phyloP scores from a whole-genome alignment of 1,140 invertebrate genomes.

The Lordiphosa mommai region DNA sequence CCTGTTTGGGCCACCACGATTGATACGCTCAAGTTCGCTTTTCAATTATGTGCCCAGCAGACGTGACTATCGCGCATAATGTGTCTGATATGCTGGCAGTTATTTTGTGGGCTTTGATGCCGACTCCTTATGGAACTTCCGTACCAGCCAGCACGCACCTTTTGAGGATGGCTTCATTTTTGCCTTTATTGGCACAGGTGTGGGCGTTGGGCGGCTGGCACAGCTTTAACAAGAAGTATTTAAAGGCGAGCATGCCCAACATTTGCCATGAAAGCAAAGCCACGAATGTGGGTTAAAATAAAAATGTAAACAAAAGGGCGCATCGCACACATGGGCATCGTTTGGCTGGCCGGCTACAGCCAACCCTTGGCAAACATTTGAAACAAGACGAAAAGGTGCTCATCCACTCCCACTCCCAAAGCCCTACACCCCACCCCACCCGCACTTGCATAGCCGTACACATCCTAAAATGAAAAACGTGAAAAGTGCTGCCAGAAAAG shows the following conservation, averaged over 20 bases:
- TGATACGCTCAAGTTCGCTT: conserved; percentile 71
- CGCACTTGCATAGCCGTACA: conserved; percentile 2
- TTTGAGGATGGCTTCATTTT: conserved; percentile 57
- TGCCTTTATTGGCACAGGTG: conserved; percentile 24
- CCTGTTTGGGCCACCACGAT: conserved; percentile 50
- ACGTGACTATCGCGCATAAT: conserved; percentile 72
- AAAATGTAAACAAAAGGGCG: conserved; percentile 71
- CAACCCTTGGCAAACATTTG: conserved; percentile 50
- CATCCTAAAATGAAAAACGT: conserved; percentile 59
- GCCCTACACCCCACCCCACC: not conserved
- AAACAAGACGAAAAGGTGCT: conserved; percentile 13
- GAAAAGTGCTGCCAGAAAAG: conserved; percentile 73
- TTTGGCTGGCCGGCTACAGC: conserved; percentile 21
- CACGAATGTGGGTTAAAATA: conserved; percentile 68
- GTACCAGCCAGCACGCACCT: conserved; percentile 28
- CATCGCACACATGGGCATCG: conserved; percentile 58
- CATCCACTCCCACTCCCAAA: not conserved
- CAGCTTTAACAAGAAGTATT: conserved; percentile 47
- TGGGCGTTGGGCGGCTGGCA: conserved; percentile 2
- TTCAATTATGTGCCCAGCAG: conserved; percentile 67
- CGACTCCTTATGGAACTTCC: not conserved
- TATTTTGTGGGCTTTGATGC: not conserved
- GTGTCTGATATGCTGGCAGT: conserved; percentile 45
- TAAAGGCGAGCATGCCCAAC: conserved; percentile 46
- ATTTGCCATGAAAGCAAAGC: conserved; percentile 39